Evolutionary conservation across 2,888 invertebrate species (phyloP).

Genomic region (Timema cristinae): DNA sequence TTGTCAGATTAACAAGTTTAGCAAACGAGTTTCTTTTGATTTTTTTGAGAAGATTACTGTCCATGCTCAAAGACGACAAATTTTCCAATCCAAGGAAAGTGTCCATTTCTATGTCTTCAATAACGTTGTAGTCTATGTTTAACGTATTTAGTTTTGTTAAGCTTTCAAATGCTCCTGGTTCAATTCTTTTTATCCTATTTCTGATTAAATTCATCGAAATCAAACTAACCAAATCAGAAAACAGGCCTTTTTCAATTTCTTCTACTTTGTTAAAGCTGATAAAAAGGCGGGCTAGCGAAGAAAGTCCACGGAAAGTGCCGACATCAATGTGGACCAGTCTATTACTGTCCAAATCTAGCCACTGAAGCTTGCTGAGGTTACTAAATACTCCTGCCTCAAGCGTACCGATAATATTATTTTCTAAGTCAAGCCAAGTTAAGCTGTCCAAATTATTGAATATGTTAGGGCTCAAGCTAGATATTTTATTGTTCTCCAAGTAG

Average conservation of each 20-base stretch:
- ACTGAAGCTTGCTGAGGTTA: not conserved
- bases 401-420: conserved; percentile 1
- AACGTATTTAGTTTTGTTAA: not conserved
- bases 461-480: not conserved
- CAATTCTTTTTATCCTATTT: not conserved
- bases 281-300: not conserved
- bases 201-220: not conserved
- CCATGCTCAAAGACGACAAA: not conserved
- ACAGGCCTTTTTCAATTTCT: not conserved
- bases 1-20: not conserved
- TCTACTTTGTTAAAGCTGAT: conserved; percentile 12
- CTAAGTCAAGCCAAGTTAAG: conserved; percentile 8
- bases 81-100: conserved; percentile 6
- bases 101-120: not conserved
- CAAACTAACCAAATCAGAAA: not conserved
- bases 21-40: not conserved
- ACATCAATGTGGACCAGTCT: not conserved
- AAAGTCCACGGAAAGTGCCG: not conserved
- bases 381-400: not conserved
- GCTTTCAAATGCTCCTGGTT: not conserved
- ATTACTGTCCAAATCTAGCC: conserved; percentile 6
- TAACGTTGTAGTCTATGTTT: not conserved
- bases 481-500: conserved; percentile 4
- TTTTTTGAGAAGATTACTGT: not conserved
- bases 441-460: not conserved